Evolutionary conservation across 2,113 vertebrate species (phyloP).

Genomic region (Leptocoma aspasia): DNA sequence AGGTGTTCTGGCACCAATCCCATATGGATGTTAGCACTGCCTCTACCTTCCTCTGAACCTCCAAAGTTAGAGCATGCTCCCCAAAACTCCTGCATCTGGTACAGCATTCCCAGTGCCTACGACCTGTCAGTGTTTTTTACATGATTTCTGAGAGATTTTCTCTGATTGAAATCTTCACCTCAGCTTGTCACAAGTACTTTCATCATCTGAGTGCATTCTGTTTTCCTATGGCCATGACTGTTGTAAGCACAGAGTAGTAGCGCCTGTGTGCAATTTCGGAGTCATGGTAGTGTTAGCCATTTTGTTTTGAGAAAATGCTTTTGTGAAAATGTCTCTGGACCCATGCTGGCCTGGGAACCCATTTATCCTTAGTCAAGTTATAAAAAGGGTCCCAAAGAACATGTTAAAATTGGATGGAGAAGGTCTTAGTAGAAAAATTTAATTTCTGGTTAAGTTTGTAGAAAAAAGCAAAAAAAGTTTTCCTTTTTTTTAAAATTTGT

Average conservation of each 20-base stretch:
- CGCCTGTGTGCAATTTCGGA: background rate
- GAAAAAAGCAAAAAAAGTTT: background rate
- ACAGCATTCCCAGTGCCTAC: background rate
- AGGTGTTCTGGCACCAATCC: background rate
- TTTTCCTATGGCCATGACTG: background rate
- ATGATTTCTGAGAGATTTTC: background rate
- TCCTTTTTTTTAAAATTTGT: background rate
- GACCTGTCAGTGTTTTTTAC: background rate
- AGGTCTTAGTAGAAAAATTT: background rate
- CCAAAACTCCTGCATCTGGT: background rate
- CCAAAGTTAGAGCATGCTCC: background rate
- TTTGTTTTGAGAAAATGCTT: background rate
- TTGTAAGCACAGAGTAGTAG: background rate
- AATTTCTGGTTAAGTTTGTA: background rate
- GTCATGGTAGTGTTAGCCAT: background rate
- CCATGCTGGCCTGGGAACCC: background rate
- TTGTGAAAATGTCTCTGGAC: background rate
- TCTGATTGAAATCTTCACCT: background rate
- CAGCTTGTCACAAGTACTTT: background rate
- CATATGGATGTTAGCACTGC: fast-evolving
- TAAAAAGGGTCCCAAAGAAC: background rate
- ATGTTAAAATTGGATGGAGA: background rate
- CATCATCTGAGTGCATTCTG: background rate
- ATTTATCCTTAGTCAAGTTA: background rate
- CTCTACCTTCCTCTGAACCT: background rate